Conservation (phyloP, 2,113 vertebrate genomes). For the Scophthalmus maximus region DNA sequence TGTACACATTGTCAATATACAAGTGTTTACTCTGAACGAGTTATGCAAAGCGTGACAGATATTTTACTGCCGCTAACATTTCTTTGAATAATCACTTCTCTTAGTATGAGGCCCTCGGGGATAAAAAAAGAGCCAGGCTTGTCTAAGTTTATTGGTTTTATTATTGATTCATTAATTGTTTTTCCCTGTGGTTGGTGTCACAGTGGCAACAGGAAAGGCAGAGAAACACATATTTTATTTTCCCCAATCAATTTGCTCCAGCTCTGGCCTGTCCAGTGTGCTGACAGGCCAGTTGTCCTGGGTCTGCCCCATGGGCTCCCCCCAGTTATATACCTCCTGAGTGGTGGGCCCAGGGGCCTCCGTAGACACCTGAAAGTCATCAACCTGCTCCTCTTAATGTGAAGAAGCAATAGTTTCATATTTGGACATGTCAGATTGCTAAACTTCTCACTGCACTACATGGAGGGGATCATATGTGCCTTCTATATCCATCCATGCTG, state of each 20-base stretch:
- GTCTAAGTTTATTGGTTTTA: constrained; percentile 30
- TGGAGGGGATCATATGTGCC: neutral
- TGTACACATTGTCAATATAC: constrained; percentile 19
- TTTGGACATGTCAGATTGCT: too few species aligned
- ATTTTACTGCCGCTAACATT: constrained; percentile 35
- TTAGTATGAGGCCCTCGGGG: constrained; percentile 8
- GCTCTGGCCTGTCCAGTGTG: constrained; percentile 1
- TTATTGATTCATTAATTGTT: constrained; percentile 1
- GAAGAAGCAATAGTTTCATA: neutral
- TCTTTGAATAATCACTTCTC: constrained; percentile 35
- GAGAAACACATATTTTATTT: neutral
- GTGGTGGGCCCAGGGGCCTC: neutral
- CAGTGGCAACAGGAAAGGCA: neutral
- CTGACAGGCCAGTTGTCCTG: neutral
- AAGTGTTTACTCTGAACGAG: constrained; percentile 14
- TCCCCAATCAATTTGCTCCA: constrained; percentile 2
- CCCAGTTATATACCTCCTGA: neutral
- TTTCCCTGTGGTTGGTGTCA: constrained; percentile 1
- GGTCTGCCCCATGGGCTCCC: neutral
- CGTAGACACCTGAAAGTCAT: neutral
- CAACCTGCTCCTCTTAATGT: neutral
- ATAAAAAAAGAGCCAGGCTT: neutral
- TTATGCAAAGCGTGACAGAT: neutral
- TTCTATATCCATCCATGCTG: neutral
- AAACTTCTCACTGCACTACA: too few species aligned